A percentile compares a stretch with the other conserved stretches of the same genome.
Conservation (phyloP, 2,797 vertebrate genomes). For the Eupleurogrammus muticus region DNA sequence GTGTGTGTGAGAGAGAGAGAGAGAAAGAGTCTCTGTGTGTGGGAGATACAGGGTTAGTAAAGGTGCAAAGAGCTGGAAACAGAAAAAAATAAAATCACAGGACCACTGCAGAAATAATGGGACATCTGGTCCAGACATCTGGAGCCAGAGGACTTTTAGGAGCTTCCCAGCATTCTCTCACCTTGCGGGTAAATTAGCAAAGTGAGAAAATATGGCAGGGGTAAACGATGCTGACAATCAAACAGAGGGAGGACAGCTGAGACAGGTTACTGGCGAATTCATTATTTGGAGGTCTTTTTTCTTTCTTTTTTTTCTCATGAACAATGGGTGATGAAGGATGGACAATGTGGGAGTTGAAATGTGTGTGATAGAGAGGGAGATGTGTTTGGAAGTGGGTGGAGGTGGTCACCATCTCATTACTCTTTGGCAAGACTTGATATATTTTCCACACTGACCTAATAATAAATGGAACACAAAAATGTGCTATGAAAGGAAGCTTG, state of each 20-base stretch:
- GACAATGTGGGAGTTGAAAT: conserved; percentile 45
- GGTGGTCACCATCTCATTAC: conserved; percentile 48
- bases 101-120: conserved; percentile 81
- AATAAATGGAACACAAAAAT: conserved; percentile 37
- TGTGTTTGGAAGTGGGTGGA: conserved; percentile 28
- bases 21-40: not conserved
- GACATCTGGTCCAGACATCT: conserved; percentile 87
- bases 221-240: conserved; percentile 85
- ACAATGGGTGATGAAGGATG: conserved; percentile 62
- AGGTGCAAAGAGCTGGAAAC: conserved; percentile 72
- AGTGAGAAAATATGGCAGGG: conserved; percentile 83
- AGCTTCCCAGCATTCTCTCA: conserved; percentile 82
- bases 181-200: conserved; percentile 85
- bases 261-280: conserved; percentile 68
- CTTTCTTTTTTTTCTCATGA: conserved; percentile 50
- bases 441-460: conserved; percentile 38
- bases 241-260: conserved; percentile 73
- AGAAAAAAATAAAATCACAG: conserved; percentile 76
- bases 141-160: conserved; percentile 83
- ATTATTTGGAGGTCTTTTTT: conserved; percentile 66
- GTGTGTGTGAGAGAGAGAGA: conserved; percentile 2
- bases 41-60: conserved; percentile 43
- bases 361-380: not conserved
- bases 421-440: conserved; percentile 40
- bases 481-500: conserved; percentile 20